Conservation (phyloP, 2,888 invertebrate genomes). For the Temnothorax unifasciatus region DNA sequence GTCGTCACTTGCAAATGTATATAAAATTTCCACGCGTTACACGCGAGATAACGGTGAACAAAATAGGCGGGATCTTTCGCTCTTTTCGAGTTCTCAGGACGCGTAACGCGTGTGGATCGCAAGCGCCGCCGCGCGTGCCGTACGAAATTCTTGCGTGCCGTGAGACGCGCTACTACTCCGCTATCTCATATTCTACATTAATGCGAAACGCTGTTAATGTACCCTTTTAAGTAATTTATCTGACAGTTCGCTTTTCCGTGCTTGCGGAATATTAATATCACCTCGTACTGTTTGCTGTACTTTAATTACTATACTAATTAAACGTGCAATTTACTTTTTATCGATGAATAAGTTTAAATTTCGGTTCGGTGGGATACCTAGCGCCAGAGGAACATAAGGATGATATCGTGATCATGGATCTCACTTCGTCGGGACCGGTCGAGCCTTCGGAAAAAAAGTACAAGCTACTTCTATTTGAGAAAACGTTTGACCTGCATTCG, state of each 20-base stretch:
- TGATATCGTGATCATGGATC: slow-evolving; percentile 37
- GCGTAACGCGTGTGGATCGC: slow-evolving; percentile 4
- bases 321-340: neutral
- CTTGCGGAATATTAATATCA: slow-evolving; percentile 25
- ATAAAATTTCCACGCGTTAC: slow-evolving; percentile 65
- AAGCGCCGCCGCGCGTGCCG: slow-evolving; percentile 12
- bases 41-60: slow-evolving; percentile 66
- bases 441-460: slow-evolving; percentile 45
- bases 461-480: slow-evolving; percentile 62
- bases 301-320: neutral
- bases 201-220: slow-evolving; percentile 6
- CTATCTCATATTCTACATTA: slow-evolving; percentile 18
- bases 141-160: slow-evolving; percentile 36
- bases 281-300: neutral
- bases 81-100: slow-evolving; percentile 46
- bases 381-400: too few species aligned
- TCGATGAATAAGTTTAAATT: neutral
- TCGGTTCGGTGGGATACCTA: neutral
- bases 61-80: slow-evolving; percentile 68
- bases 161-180: neutral
- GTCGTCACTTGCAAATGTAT: slow-evolving; percentile 75
- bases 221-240: slow-evolving; percentile 22
- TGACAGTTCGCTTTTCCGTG: neutral
- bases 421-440: slow-evolving; percentile 43
- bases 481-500: slow-evolving; percentile 71